Conservation (phyloP, 2,888 invertebrate genomes). For the Clepsis dumicolana region DNA sequence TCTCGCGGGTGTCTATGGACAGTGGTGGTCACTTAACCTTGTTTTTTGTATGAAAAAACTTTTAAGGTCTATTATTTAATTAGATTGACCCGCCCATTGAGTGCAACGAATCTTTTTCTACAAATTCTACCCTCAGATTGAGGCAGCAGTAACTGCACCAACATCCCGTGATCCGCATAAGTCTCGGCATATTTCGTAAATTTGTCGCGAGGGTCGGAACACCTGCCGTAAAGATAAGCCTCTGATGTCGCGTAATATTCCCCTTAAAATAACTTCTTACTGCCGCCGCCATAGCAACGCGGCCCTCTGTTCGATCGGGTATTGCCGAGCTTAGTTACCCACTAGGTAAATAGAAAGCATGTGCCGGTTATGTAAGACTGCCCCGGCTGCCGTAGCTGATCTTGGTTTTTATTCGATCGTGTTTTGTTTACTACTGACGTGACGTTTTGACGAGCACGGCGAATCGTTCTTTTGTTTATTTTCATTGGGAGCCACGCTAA, state of each 20-base stretch:
- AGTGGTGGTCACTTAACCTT: too few relatives aligned
- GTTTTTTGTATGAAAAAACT: too few relatives aligned
- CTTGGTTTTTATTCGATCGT: not conserved
- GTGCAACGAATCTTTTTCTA: not conserved
- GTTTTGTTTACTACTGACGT: not conserved
- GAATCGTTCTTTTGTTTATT: not conserved
- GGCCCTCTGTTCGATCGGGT: slow-evolving; percentile 57
- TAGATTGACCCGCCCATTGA: too few relatives aligned
- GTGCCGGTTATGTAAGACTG: slow-evolving; percentile 34
- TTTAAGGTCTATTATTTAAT: too few relatives aligned
- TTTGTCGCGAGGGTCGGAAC: slow-evolving; percentile 78
- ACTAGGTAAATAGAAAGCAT: slow-evolving; percentile 37
- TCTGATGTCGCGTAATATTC: slow-evolving; percentile 81
- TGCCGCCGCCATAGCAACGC: slow-evolving; percentile 81
- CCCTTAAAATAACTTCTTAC: slow-evolving; percentile 85
- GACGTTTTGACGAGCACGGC: not conserved
- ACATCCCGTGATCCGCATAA: slow-evolving; percentile 74
- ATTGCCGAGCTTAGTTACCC: slow-evolving; percentile 58
- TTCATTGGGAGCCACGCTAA: not conserved
- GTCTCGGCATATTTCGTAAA: slow-evolving; percentile 82
- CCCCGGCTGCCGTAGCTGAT: not conserved
- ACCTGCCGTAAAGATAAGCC: slow-evolving; percentile 86
- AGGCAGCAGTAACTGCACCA: not conserved
- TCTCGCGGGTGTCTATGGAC: too few relatives aligned
- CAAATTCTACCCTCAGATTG: not conserved